A percentile compares a stretch with the other conserved stretches of the same genome.
Evolutionary conservation across 2,888 invertebrate species (phyloP).

Genomic region (Embidobia sp.): DNA sequence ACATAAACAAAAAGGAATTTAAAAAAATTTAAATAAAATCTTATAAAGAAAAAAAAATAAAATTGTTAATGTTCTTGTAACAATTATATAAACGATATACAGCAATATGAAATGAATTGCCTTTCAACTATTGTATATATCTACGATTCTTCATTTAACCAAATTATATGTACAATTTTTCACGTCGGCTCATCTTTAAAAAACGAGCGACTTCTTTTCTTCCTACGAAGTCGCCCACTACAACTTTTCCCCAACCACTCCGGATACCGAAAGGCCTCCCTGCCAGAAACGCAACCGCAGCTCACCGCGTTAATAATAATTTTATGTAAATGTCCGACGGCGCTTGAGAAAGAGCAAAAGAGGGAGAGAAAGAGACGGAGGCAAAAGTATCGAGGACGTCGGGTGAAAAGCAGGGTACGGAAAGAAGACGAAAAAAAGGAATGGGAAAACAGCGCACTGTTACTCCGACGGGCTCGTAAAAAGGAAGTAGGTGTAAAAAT

Average conservation of each 20-base stretch:
- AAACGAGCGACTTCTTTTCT: constrained; percentile 53
- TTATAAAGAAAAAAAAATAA: too few species aligned
- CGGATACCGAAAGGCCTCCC: constrained; percentile 58
- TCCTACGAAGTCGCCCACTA: constrained; percentile 26
- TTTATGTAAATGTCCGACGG: constrained; percentile 75
- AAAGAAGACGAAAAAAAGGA: constrained; percentile 58
- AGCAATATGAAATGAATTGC: too few species aligned
- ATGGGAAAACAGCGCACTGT: constrained; percentile 68
- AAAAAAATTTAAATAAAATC: too few species aligned
- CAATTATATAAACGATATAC: too few species aligned
- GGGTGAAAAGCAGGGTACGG: constrained; percentile 59
- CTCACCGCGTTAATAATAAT: constrained; percentile 75
- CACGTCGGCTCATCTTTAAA: constrained; percentile 54
- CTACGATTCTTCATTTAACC: constrained; percentile 37
- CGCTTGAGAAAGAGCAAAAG: constrained; percentile 39
- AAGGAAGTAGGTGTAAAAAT: constrained; percentile 75
- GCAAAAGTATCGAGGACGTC: constrained; percentile 58
- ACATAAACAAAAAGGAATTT: too few species aligned
- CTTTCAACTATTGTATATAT: too few species aligned
- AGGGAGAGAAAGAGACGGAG: constrained; percentile 12
- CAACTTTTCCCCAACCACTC: constrained; percentile 51
- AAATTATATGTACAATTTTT: constrained; percentile 53
- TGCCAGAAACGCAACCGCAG: constrained; percentile 70
- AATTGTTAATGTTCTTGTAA: too few species aligned
- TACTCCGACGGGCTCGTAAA: constrained; percentile 74